Percentiles rank a stretch among this genome's conserved stretches.
Conservation (phyloP, 1,140 invertebrate genomes). For the Chrysoperla carnea region DNA sequence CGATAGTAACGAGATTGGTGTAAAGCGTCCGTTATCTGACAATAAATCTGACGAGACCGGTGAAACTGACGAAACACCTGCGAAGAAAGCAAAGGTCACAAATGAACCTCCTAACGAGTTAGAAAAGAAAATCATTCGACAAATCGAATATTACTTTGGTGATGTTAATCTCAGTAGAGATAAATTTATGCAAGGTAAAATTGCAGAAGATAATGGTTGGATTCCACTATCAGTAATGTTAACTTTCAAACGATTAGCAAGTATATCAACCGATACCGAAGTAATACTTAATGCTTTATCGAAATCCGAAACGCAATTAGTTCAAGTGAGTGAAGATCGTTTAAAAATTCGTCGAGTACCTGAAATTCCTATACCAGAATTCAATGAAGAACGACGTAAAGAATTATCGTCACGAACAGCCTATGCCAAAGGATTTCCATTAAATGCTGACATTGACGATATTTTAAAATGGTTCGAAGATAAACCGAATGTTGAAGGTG, state of each 20-base stretch:
- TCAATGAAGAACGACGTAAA: conserved; percentile 65
- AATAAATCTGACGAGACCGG: not conserved
- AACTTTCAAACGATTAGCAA: conserved; percentile 74
- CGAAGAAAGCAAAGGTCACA: conserved; percentile 6
- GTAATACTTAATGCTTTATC: conserved; percentile 57
- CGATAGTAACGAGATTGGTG: not conserved
- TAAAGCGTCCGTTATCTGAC: not conserved
- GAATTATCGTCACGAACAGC: conserved; percentile 56
- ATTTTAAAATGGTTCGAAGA: conserved; percentile 56
- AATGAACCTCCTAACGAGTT: conserved; percentile 17
- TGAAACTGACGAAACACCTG: not conserved
- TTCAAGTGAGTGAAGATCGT: conserved; percentile 66
- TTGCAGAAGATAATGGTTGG: conserved; percentile 79
- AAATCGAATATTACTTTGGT: conserved; percentile 52
- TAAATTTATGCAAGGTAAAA: conserved; percentile 74
- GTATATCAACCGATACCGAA: conserved; percentile 45
- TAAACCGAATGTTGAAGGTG: conserved; percentile 49
- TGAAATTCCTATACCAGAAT: conserved; percentile 63
- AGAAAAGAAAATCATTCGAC: conserved; percentile 36
- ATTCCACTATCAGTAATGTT: conserved; percentile 65
- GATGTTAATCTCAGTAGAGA: conserved; percentile 79
- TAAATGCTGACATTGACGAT: conserved; percentile 46
- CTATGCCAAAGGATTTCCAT: conserved; percentile 81
- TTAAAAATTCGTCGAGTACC: conserved; percentile 65
- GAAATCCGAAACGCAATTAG: conserved; percentile 52